These are phyloP conservation scores for Catocala fraxini DNA, from an alignment of 2,888 invertebrate genomes.

Conservation along the genomic window DNA sequence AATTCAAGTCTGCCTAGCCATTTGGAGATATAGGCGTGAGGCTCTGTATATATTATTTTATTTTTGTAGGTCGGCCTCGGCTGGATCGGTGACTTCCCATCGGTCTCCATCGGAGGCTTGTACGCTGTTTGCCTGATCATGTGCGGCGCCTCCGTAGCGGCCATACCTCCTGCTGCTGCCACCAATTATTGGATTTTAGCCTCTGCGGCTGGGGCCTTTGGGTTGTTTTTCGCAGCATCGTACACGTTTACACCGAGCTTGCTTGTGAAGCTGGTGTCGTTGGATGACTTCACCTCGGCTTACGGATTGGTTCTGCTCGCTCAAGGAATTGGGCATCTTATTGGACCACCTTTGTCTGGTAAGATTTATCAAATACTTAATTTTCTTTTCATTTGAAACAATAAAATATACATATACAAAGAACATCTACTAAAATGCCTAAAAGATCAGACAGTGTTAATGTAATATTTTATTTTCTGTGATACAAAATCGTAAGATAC, in stretches of 20 bases:
- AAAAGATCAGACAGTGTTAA: too few species aligned
- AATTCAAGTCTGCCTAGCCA: background rate
- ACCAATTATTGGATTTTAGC: constrained; percentile 83
- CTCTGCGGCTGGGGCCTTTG: constrained; percentile 90
- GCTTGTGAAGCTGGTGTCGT: constrained; percentile 94
- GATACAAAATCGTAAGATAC: too few species aligned
- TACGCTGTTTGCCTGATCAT: constrained; percentile 93
- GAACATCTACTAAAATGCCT: too few species aligned
- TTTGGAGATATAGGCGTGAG: background rate
- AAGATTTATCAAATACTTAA: constrained; percentile 19
- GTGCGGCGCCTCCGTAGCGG: constrained; percentile 89
- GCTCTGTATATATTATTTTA: background rate
- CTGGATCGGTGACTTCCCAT: constrained; percentile 95
- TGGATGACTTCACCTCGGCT: constrained; percentile 97
- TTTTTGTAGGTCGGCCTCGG: constrained; percentile 91
- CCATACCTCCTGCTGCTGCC: constrained; percentile 86
- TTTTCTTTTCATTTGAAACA: too few species aligned
- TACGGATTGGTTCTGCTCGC: constrained; percentile 96
- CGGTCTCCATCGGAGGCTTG: constrained; percentile 93
- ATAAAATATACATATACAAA: too few species aligned
- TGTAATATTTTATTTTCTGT: too few species aligned
- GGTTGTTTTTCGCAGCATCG: constrained; percentile 96
- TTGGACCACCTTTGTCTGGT: constrained; percentile 97
- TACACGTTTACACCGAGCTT: constrained; percentile 97
- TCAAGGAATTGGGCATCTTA: constrained; percentile 96